Evolutionary conservation across 2,888 invertebrate species (phyloP).

Genomic region (Anthophora plumipes): DNA sequence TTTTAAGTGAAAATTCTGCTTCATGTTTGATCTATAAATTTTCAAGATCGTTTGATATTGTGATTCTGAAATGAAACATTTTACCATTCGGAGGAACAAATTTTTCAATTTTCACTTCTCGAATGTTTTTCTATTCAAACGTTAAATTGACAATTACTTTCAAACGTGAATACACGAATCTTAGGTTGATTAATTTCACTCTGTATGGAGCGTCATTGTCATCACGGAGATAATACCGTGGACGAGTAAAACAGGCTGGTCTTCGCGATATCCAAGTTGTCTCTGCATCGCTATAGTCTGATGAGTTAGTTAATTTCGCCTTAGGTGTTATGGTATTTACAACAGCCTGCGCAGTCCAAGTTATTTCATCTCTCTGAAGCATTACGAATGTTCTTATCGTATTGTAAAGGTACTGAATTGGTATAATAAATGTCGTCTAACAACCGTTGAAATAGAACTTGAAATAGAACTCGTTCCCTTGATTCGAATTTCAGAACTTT

Average conservation of each 20-base stretch:
- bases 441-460: conserved; percentile 7
- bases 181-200: conserved; percentile 29
- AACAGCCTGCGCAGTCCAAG: conserved; percentile 30
- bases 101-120: background rate
- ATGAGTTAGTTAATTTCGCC: conserved; percentile 61
- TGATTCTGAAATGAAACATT: no score
- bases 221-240: conserved; percentile 25
- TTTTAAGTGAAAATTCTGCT: no score
- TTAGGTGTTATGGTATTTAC: conserved; percentile 56
- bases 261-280: conserved; percentile 27
- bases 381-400: conserved; percentile 39
- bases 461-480: no score
- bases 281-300: background rate
- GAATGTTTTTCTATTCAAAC: background rate
- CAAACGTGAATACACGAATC: background rate
- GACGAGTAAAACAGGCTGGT: conserved; percentile 15
- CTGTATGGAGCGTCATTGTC: conserved; percentile 3
- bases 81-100: no score
- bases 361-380: conserved; percentile 42
- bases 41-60: no score
- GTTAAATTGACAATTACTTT: no score
- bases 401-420: conserved; percentile 26
- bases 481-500: no score
- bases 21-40: no score
- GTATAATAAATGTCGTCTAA: conserved; percentile 25